Conservation (phyloP, 2,797 vertebrate genomes). For the Lepilemur septentrionalis region DNA sequence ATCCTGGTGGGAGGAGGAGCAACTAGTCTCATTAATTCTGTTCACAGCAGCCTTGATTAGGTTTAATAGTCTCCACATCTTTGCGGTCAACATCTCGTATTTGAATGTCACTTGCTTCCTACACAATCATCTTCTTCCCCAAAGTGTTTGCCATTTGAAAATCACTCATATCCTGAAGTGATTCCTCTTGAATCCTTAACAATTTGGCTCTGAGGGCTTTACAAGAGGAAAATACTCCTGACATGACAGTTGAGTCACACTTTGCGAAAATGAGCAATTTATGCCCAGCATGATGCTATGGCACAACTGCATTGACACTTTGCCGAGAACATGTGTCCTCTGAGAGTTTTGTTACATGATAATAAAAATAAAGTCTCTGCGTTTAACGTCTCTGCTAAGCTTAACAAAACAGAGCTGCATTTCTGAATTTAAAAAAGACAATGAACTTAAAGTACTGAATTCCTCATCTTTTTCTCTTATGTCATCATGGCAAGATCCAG, state of each 20-base stretch:
- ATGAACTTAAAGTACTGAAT: background rate
- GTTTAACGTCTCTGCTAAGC: conserved; percentile 17
- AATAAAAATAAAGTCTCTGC: background rate
- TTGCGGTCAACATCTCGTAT: background rate
- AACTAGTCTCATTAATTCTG: background rate
- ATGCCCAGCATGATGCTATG: background rate
- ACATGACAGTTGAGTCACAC: conserved; percentile 18
- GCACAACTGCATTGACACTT: background rate
- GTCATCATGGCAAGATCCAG: background rate
- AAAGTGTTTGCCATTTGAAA: conserved; percentile 7
- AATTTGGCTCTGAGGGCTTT: conserved; percentile 10
- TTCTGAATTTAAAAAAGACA: background rate
- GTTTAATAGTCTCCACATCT: background rate
- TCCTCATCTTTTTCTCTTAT: background rate
- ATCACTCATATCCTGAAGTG: background rate
- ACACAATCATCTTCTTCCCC: background rate
- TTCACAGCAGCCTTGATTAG: background rate
- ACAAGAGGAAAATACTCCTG: background rate
- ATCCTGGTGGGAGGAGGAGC: background rate
- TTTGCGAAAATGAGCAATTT: conserved; percentile 18
- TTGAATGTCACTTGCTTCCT: background rate
- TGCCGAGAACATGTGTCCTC: background rate
- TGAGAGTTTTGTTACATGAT: background rate
- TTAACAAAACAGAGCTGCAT: background rate
- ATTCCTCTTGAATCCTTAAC: background rate